phyloP scores from a whole-genome alignment of 2,113 vertebrate genomes.

The Festucalex cinctus region DNA sequence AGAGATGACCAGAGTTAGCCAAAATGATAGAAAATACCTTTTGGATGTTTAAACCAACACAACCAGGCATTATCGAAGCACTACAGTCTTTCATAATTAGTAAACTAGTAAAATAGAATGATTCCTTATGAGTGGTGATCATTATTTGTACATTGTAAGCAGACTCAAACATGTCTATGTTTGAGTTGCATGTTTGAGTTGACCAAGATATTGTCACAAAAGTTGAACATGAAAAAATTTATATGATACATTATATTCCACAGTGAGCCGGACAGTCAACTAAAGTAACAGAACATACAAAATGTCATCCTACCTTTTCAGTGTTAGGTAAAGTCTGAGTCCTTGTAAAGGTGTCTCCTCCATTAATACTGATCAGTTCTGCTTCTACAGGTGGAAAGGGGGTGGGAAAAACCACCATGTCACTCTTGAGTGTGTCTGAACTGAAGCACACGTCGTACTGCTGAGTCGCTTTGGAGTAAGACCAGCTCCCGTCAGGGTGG shows the following conservation, averaged over 20 bases:
- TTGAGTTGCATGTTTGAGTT: too few species aligned
- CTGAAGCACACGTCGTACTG: constrained; percentile 15
- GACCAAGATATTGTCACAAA: background rate
- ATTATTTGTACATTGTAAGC: background rate
- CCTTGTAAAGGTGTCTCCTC: constrained; percentile 5
- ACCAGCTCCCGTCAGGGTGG: constrained; percentile 13
- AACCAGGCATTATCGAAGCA: too few species aligned
- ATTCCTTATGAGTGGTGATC: background rate
- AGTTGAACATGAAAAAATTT: too few species aligned
- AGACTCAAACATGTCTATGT: background rate
- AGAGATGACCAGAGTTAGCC: background rate
- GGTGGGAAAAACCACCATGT: constrained; percentile 4
- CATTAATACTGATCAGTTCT: background rate
- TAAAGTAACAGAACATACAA: background rate
- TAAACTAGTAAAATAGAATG: background rate
- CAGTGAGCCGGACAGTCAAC: too few species aligned
- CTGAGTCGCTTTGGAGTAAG: constrained; percentile 13
- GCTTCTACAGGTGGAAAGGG: background rate
- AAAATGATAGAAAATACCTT: background rate
- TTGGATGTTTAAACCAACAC: background rate
- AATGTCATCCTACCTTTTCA: constrained; percentile 5
- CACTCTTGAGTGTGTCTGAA: constrained; percentile 15
- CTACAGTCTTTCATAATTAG: background rate
- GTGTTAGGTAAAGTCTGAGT: background rate
- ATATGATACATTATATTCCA: too few species aligned